These are phyloP conservation scores for Paramisgurnus dabryanus DNA, from an alignment of 2,113 vertebrate species.

Conservation along the genomic window DNA sequence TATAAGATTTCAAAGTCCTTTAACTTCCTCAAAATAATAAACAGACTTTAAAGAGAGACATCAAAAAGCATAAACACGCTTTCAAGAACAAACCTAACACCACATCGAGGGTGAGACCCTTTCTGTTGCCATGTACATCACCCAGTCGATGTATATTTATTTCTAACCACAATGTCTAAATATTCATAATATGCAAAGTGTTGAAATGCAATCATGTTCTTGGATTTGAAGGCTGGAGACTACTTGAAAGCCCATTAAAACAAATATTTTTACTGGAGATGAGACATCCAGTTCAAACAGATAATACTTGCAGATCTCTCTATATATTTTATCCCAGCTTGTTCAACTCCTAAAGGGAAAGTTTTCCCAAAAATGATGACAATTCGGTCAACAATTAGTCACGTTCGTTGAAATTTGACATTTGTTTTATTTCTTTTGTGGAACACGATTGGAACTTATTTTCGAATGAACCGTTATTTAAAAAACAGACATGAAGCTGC, in stretches of 20 bases:
- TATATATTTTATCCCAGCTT: too few relatives aligned
- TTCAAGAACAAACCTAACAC: background rate
- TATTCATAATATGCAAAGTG: background rate
- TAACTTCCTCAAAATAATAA: conserved; percentile 36
- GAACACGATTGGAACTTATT: too few relatives aligned
- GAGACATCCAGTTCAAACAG: background rate
- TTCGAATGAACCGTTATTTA: too few relatives aligned
- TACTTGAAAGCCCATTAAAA: background rate
- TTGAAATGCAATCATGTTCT: background rate
- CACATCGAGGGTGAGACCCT: background rate
- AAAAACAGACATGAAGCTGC: too few relatives aligned
- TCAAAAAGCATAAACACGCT: conserved; percentile 3
- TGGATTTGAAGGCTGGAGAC: conserved; percentile 42
- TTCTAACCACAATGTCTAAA: background rate
- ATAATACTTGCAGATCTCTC: too few relatives aligned
- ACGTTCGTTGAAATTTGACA: too few relatives aligned
- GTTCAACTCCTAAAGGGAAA: too few relatives aligned
- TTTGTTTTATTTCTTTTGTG: too few relatives aligned
- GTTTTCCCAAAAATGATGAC: too few relatives aligned
- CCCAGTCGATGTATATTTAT: background rate
- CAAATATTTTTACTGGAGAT: conserved; percentile 61
- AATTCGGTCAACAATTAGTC: too few relatives aligned
- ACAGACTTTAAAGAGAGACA: conserved; percentile 12
- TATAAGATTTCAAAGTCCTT: conserved; percentile 47
- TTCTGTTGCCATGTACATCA: background rate